Base-by-base conservation (phyloP, 2,888 invertebrate genomes). In the Eumerus sabulonum region DNA sequence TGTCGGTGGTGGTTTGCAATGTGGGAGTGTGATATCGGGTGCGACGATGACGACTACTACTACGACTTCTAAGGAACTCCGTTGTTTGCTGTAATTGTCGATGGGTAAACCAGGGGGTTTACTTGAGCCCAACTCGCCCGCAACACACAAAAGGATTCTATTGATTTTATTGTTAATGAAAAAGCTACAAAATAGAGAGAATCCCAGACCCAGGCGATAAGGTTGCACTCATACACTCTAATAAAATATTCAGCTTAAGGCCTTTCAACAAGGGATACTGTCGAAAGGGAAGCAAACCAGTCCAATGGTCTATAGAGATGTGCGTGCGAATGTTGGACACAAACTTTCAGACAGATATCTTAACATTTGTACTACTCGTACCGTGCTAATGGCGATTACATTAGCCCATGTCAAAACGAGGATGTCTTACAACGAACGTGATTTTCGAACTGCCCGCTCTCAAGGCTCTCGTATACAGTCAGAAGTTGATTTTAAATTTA, bases 101-200 rank as follows among this genome's bases (percentile, higher is more conserved):
- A 47, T 68, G 73, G 51, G 42, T 63, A 67, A 64, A 42, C 9
- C 40, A 27, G 47, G 44, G 72, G 71, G 16, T 73, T 73, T 40
- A 16, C 12, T 12, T 12, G 12, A n/a, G 51, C 5, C 4, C 12
- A 13, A 9, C 27, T 27, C 54, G 19, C 62, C 72, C 44, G 40
- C 27, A 27, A 56, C 51, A 67, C n/a, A 77, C 79, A 79, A 79
- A 79, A 79, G 79, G 79, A 79, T 79, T 79, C 79, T 79, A 79
- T 79, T 79, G 79, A 79, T 79, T 79, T 79, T 79, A 79, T 79
- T 79, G 79, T 79, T 79, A 79, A 79, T 79, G 79, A 79, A 79
- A 79, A 79, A 79, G 74, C 79, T 79, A 79, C 79, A 79, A 79
- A 79, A 79, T 74, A 74, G 63, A 64, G 74, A 64, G 74, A 74